These are phyloP conservation scores for Opisthograptis luteolata DNA, from an alignment of 2,888 invertebrate genomes.

Conservation along the genomic window DNA sequence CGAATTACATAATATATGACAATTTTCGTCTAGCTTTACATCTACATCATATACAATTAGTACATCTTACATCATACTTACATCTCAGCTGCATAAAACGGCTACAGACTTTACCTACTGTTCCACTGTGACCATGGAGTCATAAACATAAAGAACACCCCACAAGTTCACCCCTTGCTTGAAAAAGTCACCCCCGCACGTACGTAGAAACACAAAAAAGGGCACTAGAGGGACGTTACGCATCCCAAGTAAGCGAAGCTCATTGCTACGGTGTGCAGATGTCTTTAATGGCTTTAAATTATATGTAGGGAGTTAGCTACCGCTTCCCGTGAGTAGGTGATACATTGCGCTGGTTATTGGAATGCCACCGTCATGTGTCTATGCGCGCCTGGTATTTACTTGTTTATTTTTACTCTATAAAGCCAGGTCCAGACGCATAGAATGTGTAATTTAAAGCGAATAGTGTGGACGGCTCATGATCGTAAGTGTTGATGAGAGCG, in stretches of 20 bases:
- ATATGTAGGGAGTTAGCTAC: conserved; percentile 81
- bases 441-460: no score
- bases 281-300: conserved; percentile 84
- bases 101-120: conserved; percentile 9
- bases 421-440: no score
- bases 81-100: background rate
- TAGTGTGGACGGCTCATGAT: no score
- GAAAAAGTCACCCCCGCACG: conserved; percentile 83
- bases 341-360: conserved; percentile 60
- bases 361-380: conserved; percentile 29
- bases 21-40: no score
- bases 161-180: conserved; percentile 79
- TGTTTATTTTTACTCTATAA: background rate
- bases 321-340: conserved; percentile 66
- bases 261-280: conserved; percentile 82
- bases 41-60: no score
- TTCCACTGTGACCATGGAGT: conserved; percentile 54
- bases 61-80: no score
- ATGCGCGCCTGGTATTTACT: conserved; percentile 14
- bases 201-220: conserved; percentile 80
- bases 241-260: conserved; percentile 80
- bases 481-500: no score
- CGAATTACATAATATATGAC: no score
- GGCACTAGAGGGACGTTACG: conserved; percentile 78
- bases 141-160: conserved; percentile 77